Evolutionary conservation across 2,113 vertebrate species (phyloP).

Genomic region (Oreochromis tanganicae): DNA sequence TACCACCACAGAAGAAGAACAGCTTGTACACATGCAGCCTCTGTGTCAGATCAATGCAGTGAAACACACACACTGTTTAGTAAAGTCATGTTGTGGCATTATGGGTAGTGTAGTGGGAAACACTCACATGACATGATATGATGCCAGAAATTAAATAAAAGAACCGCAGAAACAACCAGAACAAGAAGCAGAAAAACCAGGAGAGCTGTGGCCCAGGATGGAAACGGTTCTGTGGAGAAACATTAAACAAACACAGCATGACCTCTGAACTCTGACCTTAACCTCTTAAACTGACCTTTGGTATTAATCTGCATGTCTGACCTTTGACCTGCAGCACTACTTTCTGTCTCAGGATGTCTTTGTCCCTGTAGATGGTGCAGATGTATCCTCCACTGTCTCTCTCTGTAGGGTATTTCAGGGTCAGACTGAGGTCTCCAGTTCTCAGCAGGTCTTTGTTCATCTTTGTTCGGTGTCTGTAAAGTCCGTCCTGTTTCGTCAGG

Average conservation of each 20-base stretch:
- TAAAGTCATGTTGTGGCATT: background rate
- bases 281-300: background rate
- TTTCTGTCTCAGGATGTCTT: background rate
- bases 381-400: accelerated
- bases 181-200: background rate
- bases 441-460: accelerated
- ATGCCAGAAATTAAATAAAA: background rate
- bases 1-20: background rate
- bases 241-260: background rate
- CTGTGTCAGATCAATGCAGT: background rate
- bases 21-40: background rate
- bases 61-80: background rate
- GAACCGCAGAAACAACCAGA: background rate
- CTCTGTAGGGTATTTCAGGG: accelerated
- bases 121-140: background rate
- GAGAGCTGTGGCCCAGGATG: background rate
- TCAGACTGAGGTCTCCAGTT: background rate
- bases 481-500: accelerated
- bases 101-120: background rate
- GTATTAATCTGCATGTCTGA: background rate
- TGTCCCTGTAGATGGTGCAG: background rate
- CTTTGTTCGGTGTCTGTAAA: background rate
- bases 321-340: background rate
- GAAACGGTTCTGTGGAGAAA: background rate
- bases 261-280: background rate